Percentiles rank a stretch among this genome's conserved stretches.
Evolutionary conservation across 2,113 vertebrate species (phyloP).

Genomic region (Limanda limanda): DNA sequence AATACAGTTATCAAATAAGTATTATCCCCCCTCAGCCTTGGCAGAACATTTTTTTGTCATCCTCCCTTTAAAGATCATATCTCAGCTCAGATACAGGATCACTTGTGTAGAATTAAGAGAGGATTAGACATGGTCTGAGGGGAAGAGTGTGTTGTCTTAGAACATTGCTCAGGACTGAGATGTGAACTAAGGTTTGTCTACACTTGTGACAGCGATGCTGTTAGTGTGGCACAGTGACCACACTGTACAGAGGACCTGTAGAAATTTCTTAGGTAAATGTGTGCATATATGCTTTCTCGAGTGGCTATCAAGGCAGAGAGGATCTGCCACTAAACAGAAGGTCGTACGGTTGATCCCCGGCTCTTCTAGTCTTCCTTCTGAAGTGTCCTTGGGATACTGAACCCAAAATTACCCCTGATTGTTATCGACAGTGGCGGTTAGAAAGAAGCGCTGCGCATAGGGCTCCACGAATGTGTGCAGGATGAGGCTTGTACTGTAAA

Average conservation of each 20-base stretch:
- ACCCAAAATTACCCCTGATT: too few relatives aligned
- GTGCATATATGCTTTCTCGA: too few relatives aligned
- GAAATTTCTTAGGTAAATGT: not conserved
- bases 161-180: not conserved
- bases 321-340: too few relatives aligned
- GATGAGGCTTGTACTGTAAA: too few relatives aligned
- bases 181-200: slow-evolving; percentile 4
- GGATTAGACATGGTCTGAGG: slow-evolving; percentile 13
- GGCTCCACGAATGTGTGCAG: too few relatives aligned
- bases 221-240: not conserved
- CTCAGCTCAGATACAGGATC: slow-evolving; percentile 34
- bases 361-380: too few relatives aligned
- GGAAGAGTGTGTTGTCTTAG: not conserved
- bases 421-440: too few relatives aligned
- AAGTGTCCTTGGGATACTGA: too few relatives aligned
- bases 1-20: slow-evolving; percentile 42
- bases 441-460: too few relatives aligned
- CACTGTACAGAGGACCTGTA: not conserved
- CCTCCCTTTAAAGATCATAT: slow-evolving; percentile 22
- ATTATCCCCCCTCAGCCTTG: slow-evolving; percentile 6
- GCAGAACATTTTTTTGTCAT: slow-evolving; percentile 18
- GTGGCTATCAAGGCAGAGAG: too few relatives aligned
- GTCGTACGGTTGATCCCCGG: too few relatives aligned
- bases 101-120: slow-evolving; percentile 35
- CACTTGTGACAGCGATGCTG: not conserved